These are phyloP conservation scores for Apostichopus japonicus DNA, from an alignment of 35 echinoderm and acorn worm genomes.

Conservation along the genomic window DNA sequence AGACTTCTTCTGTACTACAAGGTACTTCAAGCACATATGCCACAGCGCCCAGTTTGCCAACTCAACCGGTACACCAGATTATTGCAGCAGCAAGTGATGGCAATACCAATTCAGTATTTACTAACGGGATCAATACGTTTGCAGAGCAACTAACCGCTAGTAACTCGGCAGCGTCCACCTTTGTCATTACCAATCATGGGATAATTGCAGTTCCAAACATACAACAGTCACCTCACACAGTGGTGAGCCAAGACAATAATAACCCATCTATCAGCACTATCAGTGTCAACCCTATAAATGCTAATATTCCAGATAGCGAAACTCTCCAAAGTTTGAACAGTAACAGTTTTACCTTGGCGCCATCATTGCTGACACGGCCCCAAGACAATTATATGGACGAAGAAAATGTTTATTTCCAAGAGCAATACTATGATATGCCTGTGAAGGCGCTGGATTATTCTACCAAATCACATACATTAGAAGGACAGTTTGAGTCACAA, in stretches of 20 bases:
- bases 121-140: background rate
- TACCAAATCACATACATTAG: background rate
- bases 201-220: slow-evolving; percentile 41
- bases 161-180: background rate
- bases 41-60: no score
- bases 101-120: background rate
- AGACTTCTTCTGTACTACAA: background rate
- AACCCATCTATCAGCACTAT: background rate
- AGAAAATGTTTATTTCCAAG: background rate
- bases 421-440: background rate
- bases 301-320: background rate
- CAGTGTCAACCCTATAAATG: background rate
- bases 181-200: slow-evolving; percentile 22
- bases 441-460: background rate
- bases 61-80: background rate
- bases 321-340: background rate
- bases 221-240: background rate
- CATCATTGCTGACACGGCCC: background rate
- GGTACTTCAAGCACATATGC: background rate
- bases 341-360: background rate
- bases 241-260: background rate
- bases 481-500: background rate
- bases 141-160: background rate
- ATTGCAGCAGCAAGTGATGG: background rate
- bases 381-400: background rate